These are phyloP conservation scores for Pygmarrhopalites habei DNA, from an alignment of 1,140 invertebrate species.

Conservation along the genomic window DNA sequence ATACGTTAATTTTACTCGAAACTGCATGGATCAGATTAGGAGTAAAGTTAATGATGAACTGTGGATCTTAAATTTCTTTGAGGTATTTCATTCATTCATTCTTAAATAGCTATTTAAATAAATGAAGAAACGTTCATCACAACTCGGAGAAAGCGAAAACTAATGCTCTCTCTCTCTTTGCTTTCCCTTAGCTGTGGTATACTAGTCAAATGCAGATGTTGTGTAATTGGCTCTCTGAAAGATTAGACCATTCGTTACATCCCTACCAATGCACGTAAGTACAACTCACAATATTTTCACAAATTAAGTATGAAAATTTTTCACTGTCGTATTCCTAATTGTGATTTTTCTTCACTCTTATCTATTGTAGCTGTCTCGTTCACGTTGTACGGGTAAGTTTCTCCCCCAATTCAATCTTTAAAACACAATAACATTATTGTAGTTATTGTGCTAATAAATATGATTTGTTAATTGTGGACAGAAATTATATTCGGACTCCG, in stretches of 20 bases:
- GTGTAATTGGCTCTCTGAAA: conserved; percentile 88
- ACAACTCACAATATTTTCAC: no score
- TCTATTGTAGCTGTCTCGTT: conserved; percentile 86
- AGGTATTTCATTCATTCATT: conserved; percentile 51
- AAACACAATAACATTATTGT: no score
- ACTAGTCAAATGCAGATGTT: conserved; percentile 87
- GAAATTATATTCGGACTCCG: conserved; percentile 99
- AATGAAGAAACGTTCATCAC: no score
- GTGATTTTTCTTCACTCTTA: no score
- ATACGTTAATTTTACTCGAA: conserved; percentile 95
- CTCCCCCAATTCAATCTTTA: not conserved
- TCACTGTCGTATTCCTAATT: no score
- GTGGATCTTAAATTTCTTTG: conserved; percentile 95
- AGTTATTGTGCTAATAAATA: no score
- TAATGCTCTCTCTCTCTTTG: not conserved
- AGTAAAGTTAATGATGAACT: conserved; percentile 95
- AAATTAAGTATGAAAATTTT: no score
- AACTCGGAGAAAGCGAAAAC: not conserved
- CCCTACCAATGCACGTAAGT: conserved; percentile 76
- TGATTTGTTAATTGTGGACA: no score
- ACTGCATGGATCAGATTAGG: conserved; percentile 94
- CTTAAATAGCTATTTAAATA: not conserved
- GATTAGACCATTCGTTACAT: conserved; percentile 89
- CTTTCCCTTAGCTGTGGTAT: conserved; percentile 76
- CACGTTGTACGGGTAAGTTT: conserved; percentile 83